Percentiles rank a stretch among this genome's conserved stretches.
Conservation (phyloP, 2,888 invertebrate genomes). For the Campoletis raptor region DNA sequence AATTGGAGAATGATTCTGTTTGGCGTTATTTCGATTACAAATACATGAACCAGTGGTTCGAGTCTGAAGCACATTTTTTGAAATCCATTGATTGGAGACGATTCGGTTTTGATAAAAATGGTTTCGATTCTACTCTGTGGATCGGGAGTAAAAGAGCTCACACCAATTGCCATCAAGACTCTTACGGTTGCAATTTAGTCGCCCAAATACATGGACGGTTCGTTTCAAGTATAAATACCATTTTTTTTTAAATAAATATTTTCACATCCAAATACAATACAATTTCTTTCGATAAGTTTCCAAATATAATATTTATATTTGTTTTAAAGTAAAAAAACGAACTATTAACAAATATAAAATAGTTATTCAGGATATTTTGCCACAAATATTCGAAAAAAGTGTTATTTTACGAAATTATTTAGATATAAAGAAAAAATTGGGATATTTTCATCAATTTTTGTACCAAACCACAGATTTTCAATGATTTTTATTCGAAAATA, state of each 20-base stretch:
- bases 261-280: too few species aligned
- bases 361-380: too few species aligned
- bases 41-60: constrained; percentile 90
- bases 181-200: constrained; percentile 97
- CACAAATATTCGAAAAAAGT: too few species aligned
- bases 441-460: too few species aligned
- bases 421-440: background rate
- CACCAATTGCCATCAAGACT: constrained; percentile 97
- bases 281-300: too few species aligned
- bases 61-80: constrained; percentile 86
- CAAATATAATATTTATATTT: too few species aligned
- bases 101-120: constrained; percentile 90
- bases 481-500: background rate
- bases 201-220: constrained; percentile 95
- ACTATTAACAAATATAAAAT: too few species aligned
- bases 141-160: constrained; percentile 94
- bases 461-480: too few species aligned
- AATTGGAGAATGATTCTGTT: constrained; percentile 82
- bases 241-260: too few species aligned
- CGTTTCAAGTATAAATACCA: background rate
- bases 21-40: constrained; percentile 96
- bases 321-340: too few species aligned
- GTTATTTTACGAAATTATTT: too few species aligned
- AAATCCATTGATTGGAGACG: constrained; percentile 88
- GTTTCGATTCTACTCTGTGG: constrained; percentile 93